Percentiles rank a stretch among this genome's conserved stretches.
phyloP scores from a whole-genome alignment of 2,797 vertebrate species.

The Etheostoma nigrum region DNA sequence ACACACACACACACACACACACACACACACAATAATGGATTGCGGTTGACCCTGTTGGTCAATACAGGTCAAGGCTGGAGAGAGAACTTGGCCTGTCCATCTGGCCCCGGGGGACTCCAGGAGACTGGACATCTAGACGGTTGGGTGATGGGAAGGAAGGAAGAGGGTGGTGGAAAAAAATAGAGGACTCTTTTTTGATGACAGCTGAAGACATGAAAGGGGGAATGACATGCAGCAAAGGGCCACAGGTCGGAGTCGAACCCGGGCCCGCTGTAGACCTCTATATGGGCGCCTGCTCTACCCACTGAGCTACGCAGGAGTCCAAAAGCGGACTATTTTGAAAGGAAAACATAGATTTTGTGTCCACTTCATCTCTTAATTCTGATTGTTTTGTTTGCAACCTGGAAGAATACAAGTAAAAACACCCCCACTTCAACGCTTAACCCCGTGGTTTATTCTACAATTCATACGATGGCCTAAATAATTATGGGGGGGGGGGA shows the following conservation, averaged over 20 bases:
- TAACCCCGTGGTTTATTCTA: not conserved
- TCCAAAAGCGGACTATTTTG: not conserved
- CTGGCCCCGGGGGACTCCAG: constrained; percentile 30
- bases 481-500: no score
- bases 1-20: constrained; percentile 33
- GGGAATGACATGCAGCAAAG: no score
- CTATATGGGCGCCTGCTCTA: no score
- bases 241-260: no score
- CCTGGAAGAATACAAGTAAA: not conserved
- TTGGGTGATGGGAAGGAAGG: not conserved
- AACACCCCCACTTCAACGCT: rapidly evolving
- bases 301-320: no score
- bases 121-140: constrained; percentile 56
- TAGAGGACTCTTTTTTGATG: no score
- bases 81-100: constrained; percentile 58
- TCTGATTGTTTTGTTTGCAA: not conserved
- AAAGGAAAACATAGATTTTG: not conserved
- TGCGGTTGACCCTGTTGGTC: constrained; percentile 52
- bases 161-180: not conserved
- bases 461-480: not conserved
- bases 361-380: not conserved
- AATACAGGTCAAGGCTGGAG: constrained; percentile 67
- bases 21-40: constrained; percentile 52
- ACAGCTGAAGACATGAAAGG: no score
- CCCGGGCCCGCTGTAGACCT: no score